phyloP scores from a whole-genome alignment of 1,140 invertebrate species.

The Trachymyrmex cornetzi region DNA sequence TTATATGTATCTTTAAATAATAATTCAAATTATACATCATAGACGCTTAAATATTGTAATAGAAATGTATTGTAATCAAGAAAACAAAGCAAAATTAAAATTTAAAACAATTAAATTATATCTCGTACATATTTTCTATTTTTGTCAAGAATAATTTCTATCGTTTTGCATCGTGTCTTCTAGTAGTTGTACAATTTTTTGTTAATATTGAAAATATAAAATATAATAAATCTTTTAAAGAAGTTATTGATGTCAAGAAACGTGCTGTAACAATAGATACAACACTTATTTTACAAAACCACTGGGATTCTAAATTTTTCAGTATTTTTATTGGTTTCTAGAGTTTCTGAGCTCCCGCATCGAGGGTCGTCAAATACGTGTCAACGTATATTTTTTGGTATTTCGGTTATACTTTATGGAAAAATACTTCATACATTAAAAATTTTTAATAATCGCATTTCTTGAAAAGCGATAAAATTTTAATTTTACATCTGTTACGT shows the following conservation, averaged over 20 bases:
- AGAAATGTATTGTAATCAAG: not conserved
- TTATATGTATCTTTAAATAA: not conserved
- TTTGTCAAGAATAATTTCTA: not conserved
- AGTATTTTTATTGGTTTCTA: constrained; percentile 56
- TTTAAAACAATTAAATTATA: constrained; percentile 4
- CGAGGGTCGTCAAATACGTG: constrained; percentile 52
- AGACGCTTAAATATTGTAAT: not conserved
- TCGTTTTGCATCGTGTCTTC: no score
- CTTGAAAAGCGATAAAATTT: no score
- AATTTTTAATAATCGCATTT: no score
- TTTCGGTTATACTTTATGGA: constrained; percentile 4
- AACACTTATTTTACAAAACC: constrained; percentile 79
- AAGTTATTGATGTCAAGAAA: constrained; percentile 51
- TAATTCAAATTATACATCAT: not conserved
- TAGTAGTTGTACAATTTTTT: no score
- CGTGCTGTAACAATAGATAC: constrained; percentile 61
- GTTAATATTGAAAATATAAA: not conserved
- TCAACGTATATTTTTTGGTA: constrained; percentile 39
- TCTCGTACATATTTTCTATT: not conserved
- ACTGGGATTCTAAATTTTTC: constrained; percentile 62
- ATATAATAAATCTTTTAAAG: constrained; percentile 42
- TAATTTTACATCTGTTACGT: no score
- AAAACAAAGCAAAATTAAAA: not conserved
- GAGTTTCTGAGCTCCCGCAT: constrained; percentile 74
- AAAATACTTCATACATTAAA: no score